phyloP scores from a whole-genome alignment of 2,888 invertebrate species.

The Drosophila atroscutellata region DNA sequence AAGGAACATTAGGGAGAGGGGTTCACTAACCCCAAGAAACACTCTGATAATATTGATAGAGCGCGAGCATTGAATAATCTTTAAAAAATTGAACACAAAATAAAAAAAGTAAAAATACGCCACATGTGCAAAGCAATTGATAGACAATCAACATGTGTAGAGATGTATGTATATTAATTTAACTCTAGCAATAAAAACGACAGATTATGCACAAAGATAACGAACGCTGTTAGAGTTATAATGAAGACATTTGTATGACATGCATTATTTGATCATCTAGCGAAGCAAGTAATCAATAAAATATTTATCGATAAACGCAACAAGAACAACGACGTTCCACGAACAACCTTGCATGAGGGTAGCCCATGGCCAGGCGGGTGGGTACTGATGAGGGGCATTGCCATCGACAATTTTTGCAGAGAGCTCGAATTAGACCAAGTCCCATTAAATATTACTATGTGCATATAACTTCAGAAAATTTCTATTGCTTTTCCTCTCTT shows the following conservation, averaged over 20 bases:
- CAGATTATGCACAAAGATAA: slow-evolving; percentile 41
- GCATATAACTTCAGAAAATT: background rate
- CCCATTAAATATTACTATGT: background rate
- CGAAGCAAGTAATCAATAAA: slow-evolving; percentile 27
- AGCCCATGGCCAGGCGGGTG: background rate
- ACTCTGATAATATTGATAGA: slow-evolving; percentile 7
- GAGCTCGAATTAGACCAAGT: background rate
- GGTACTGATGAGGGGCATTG: background rate
- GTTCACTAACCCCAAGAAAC: slow-evolving; percentile 34
- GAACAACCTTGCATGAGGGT: slow-evolving; percentile 11
- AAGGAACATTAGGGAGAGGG: background rate
- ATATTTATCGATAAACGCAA: slow-evolving; percentile 16
- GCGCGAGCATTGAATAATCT: background rate
- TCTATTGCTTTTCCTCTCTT: background rate
- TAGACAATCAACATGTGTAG: slow-evolving; percentile 1
- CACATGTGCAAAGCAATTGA: slow-evolving; percentile 22
- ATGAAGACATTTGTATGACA: slow-evolving; percentile 63
- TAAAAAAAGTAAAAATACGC: slow-evolving; percentile 1
- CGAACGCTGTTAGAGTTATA: slow-evolving; percentile 36
- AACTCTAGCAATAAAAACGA: slow-evolving; percentile 29
- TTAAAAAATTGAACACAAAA: background rate
- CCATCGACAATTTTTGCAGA: background rate
- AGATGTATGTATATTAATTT: background rate
- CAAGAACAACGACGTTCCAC: slow-evolving; percentile 8
- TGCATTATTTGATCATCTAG: slow-evolving; percentile 29